Conservation (phyloP, 2,113 vertebrate genomes). For the Herpailurus yagouaroundi region DNA sequence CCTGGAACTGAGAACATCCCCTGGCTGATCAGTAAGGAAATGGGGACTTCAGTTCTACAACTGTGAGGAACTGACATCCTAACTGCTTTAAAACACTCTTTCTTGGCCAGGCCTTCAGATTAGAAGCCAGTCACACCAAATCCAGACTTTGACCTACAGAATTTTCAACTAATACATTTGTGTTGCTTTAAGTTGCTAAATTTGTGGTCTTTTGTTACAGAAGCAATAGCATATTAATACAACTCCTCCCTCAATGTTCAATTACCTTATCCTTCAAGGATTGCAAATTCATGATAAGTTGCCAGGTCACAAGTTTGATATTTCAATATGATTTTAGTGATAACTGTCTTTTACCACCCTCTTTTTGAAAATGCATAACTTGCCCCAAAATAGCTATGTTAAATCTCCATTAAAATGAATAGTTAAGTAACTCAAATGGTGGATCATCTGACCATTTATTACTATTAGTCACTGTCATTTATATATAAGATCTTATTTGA, state of each 20-base stretch:
- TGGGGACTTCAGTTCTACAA: background rate
- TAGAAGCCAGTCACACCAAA: background rate
- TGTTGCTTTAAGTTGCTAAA: background rate
- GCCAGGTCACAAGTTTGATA: background rate
- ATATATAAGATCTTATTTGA: background rate
- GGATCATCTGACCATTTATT: background rate
- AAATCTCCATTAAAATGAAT: background rate
- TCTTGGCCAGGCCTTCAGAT: background rate
- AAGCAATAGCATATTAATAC: background rate
- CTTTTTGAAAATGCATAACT: background rate
- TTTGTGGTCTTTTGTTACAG: background rate
- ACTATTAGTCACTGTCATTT: background rate
- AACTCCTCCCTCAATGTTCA: background rate
- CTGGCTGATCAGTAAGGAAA: background rate
- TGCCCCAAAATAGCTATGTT: background rate
- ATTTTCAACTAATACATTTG: background rate
- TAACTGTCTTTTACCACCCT: background rate
- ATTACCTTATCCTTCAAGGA: background rate
- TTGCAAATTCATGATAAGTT: background rate
- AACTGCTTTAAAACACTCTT: background rate
- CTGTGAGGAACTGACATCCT: background rate
- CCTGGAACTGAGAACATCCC: background rate
- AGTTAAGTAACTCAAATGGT: background rate
- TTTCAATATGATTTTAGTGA: background rate
- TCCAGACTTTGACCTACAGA: background rate